These are phyloP conservation scores for Venustoraphidia nigricollis DNA, from an alignment of 2,888 invertebrate genomes.

Conservation along the genomic window DNA sequence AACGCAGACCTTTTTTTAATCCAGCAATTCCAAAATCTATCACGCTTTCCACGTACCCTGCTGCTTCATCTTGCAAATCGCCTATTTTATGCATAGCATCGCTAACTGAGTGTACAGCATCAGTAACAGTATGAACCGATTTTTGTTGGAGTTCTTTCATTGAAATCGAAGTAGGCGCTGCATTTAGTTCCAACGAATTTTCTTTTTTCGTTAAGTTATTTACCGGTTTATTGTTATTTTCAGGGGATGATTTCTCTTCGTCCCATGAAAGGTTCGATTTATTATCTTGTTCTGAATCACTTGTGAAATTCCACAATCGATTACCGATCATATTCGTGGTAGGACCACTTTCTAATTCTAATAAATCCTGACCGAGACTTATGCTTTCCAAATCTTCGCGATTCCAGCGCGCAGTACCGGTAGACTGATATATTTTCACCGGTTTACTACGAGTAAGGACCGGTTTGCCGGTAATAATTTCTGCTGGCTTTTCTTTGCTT, in stretches of 20 bases:
- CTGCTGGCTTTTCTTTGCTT: no score
- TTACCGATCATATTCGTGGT: slow-evolving; percentile 4
- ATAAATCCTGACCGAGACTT: slow-evolving; percentile 41
- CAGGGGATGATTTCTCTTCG: slow-evolving; percentile 13
- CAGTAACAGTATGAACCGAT: slow-evolving; percentile 30
- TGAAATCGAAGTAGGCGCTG: slow-evolving; percentile 11
- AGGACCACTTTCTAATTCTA: slow-evolving; percentile 21
- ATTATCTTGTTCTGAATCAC: slow-evolving; percentile 30
- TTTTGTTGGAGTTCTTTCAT: slow-evolving; percentile 38
- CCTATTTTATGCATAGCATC: slow-evolving; percentile 39
- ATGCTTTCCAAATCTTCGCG: slow-evolving; percentile 37
- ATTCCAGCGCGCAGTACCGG: background rate
- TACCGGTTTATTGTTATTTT: no score
- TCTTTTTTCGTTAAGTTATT: background rate
- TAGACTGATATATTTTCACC: slow-evolving; percentile 2
- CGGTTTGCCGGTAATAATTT: no score
- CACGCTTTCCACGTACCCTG: slow-evolving; percentile 45
- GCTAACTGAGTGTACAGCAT: slow-evolving; percentile 21
- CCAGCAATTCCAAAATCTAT: slow-evolving; percentile 46
- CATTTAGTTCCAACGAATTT: slow-evolving; percentile 9
- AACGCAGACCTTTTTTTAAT: slow-evolving; percentile 38
- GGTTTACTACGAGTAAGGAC: no score
- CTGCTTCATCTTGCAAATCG: slow-evolving; percentile 49
- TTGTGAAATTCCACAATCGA: slow-evolving; percentile 4
- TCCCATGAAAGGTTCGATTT: slow-evolving; percentile 23